These are phyloP conservation scores for Folsomia candida DNA, from an alignment of 2,888 invertebrate genomes.

Conservation along the genomic window DNA sequence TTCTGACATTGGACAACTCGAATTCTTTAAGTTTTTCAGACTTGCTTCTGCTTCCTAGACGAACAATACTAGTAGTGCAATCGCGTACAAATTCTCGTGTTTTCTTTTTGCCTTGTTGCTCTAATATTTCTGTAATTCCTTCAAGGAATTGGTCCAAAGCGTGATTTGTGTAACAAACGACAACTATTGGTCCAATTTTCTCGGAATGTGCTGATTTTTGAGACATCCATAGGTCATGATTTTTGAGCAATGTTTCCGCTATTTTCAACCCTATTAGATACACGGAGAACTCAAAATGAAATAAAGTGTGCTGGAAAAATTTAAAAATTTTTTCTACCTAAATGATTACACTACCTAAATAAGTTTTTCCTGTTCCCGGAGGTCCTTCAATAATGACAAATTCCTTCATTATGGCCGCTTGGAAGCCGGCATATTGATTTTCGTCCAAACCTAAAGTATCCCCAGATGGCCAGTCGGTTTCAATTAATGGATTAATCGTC, in stretches of 20 bases:
- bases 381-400: constrained; percentile 77
- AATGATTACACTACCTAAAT: too few relatives aligned
- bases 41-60: constrained; percentile 34
- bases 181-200: constrained; percentile 59
- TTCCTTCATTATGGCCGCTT: constrained; percentile 67
- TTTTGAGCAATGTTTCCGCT: constrained; percentile 65
- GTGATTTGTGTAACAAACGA: constrained; percentile 86
- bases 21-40: constrained; percentile 27
- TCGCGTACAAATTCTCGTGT: too few relatives aligned
- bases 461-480: constrained; percentile 57
- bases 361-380: too few relatives aligned
- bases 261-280: constrained; percentile 73
- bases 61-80: constrained; percentile 19
- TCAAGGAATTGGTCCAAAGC: too few relatives aligned
- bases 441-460: constrained; percentile 61
- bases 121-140: constrained; percentile 59
- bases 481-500: constrained; percentile 34
- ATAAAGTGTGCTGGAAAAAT: too few relatives aligned
- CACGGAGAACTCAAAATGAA: too few relatives aligned
- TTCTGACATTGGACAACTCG: too few relatives aligned
- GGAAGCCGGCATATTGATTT: constrained; percentile 67
- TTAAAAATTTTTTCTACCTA: too few relatives aligned
- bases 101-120: neutral
- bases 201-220: too few relatives aligned
- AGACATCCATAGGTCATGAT: too few relatives aligned